A percentile compares a stretch with the other conserved stretches of the same genome.
Evolutionary conservation across 1,140 invertebrate species (phyloP).

Genomic region (Papilio xuthus): DNA sequence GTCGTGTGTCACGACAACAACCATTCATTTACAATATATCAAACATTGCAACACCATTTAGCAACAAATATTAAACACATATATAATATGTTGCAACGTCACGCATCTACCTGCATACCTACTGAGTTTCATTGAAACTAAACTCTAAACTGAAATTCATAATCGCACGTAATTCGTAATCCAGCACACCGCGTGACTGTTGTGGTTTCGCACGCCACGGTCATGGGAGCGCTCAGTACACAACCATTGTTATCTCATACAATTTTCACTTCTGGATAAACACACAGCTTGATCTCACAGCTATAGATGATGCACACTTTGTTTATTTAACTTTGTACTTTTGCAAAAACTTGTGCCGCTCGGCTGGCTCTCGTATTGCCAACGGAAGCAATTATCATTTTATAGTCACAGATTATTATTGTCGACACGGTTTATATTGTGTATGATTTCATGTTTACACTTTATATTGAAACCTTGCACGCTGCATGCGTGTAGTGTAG

Average conservation of each 20-base stretch:
- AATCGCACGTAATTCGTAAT: not conserved
- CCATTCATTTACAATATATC: not conserved
- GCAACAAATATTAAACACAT: not conserved
- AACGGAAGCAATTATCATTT: constrained; percentile 3
- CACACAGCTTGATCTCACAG: not conserved
- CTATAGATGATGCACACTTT: not conserved
- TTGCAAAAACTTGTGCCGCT: constrained; percentile 1
- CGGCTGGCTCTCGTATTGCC: not conserved
- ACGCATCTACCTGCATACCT: too few relatives aligned
- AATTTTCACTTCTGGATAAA: constrained; percentile 8
- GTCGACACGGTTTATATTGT: not conserved
- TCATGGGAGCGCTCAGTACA: not conserved
- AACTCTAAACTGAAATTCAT: not conserved
- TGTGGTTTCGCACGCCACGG: not conserved
- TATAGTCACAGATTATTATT: not conserved
- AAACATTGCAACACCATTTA: not conserved
- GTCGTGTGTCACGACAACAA: not conserved
- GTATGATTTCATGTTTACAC: not conserved
- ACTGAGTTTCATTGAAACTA: not conserved
- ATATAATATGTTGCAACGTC: too few relatives aligned
- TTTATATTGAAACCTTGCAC: not conserved
- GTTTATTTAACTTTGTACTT: not conserved
- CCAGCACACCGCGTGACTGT: not conserved
- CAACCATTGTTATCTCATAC: not conserved
- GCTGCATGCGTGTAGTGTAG: not conserved